Evolutionary conservation across 1,140 invertebrate species (phyloP), one percentile per base, ranked within the genome.

Genomic region (Battus philenor): DNA sequence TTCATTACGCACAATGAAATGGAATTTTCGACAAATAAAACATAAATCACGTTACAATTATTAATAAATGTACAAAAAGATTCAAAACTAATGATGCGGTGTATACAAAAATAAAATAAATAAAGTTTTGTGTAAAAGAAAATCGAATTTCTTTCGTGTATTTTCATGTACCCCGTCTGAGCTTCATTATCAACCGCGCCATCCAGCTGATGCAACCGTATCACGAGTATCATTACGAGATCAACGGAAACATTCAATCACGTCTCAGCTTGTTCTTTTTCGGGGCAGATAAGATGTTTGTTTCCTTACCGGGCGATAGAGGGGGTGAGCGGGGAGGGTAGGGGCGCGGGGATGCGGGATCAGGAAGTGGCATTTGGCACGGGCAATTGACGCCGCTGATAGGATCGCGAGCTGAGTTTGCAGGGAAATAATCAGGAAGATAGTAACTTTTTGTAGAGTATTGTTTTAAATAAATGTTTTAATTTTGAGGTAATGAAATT

Each of bases 351-450:
- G 43, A 46, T 55, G 22, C 34, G 38, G 49, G 34, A 50, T 54
- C 44, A 54, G 73, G 71, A 76, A 76, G 77, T 79, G 71, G 78
- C 72, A 79, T 84, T 82, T 84, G 80, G 76, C 80, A 84, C 80
- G 80, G 74, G 80, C 80, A 82, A 84, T 84, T 84, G 80, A 84
- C 78, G 74, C 59, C 67, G 58, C 65, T 84, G 80, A 84, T 84
- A 84, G 78, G 66, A 84, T 84, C 80, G 66, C 59, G 57, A 69
- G 78, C 80, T 84, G 78, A 84, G 64, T 65, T 69, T 61, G 80
- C 78, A 77, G 56, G 60, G 60, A 58, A 50, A 56, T 70, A 74
- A 60, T 44, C 49, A 26, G 48, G 56, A 61, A 70, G 65, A 36
- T 29, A 39, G 27, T 22, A 13, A 9, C 8, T 9, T 12, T 12